phyloP scores from a whole-genome alignment of 2,113 vertebrate genomes.

The Arvicanthis niloticus region DNA sequence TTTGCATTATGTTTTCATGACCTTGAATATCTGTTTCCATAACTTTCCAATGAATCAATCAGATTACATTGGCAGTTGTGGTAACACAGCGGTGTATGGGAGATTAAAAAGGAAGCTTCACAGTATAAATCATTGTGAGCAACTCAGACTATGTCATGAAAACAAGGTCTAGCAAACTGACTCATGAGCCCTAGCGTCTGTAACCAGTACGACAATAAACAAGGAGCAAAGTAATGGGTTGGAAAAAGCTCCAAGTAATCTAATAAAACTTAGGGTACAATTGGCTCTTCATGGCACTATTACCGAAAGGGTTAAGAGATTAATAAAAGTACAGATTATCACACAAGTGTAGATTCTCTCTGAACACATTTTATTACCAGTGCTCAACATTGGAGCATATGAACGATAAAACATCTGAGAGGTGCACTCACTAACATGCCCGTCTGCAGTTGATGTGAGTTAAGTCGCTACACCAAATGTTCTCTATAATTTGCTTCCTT shows the following conservation, averaged over 20 bases:
- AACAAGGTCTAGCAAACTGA: neutral
- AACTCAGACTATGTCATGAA: neutral
- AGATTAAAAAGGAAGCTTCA: rapidly evolving
- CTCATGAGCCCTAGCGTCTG: neutral
- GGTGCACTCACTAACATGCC: neutral
- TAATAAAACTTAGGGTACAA: neutral
- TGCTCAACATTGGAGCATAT: neutral
- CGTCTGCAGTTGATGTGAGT: neutral
- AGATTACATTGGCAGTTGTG: neutral
- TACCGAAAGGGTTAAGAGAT: neutral
- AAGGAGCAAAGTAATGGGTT: neutral
- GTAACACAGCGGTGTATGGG: rapidly evolving
- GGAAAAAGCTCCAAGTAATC: neutral
- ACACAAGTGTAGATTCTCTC: neutral
- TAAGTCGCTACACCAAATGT: neutral
- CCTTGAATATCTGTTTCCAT: conserved; percentile 12
- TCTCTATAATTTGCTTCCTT: neutral
- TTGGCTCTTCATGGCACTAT: neutral
- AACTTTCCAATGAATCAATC: neutral
- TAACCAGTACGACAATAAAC: neutral
- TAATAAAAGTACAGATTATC: neutral
- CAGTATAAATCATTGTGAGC: neutral
- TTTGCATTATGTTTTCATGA: neutral
- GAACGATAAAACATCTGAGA: neutral
- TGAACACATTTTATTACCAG: neutral